Conservation (phyloP, 2,113 vertebrate species). For the Bubo scandiacus region DNA sequence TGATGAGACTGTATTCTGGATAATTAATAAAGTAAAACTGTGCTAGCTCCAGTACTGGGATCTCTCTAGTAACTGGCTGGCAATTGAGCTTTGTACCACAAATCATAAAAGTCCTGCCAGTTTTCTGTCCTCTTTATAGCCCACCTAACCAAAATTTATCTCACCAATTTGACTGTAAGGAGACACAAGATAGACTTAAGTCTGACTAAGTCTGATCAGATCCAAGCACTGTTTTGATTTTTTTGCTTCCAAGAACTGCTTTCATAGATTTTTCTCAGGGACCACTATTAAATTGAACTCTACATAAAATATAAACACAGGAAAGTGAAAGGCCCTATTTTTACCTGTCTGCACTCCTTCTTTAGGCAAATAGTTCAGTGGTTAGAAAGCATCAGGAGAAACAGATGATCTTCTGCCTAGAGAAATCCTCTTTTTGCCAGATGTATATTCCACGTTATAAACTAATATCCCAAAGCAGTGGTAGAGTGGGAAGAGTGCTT, state of each 20-base stretch:
- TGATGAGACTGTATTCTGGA: not conserved
- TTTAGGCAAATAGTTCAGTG: not conserved
- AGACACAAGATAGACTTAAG: not conserved
- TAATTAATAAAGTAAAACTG: not conserved
- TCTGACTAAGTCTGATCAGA: not conserved
- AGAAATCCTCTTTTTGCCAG: not conserved
- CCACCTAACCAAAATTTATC: not conserved
- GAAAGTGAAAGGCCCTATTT: not conserved
- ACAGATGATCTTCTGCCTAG: slow-evolving; percentile 9
- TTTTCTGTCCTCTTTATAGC: not conserved
- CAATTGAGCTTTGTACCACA: not conserved
- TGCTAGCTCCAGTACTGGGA: not conserved
- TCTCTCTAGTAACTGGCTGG: not conserved
- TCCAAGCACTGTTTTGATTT: not conserved
- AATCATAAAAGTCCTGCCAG: not conserved
- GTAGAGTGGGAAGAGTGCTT: not conserved
- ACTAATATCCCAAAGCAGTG: not conserved
- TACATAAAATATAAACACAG: not conserved
- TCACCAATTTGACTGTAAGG: not conserved
- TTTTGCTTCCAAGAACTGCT: not conserved
- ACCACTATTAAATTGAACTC: not conserved
- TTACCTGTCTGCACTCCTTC: not conserved
- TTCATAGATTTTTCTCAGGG: not conserved
- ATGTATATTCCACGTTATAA: not conserved
- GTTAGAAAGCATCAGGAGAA: slow-evolving; percentile 22